Evolutionary conservation across 37 sponge, comb jelly and placozoan species (phyloP).

Genomic region (Mnemiopsis leidyi): DNA sequence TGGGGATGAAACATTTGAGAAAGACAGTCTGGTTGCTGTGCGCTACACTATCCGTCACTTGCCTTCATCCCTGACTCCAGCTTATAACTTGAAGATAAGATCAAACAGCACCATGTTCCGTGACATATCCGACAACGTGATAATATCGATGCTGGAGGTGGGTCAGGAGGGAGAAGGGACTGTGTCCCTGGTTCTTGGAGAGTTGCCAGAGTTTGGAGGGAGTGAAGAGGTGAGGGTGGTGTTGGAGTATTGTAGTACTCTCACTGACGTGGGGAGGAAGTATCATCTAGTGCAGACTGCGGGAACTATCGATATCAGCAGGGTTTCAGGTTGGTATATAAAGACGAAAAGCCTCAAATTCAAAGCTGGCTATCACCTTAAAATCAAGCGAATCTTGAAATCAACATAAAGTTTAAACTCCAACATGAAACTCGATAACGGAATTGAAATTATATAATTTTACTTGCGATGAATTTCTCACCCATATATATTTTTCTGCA

Average conservation of each 20-base stretch:
- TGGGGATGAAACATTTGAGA: background rate
- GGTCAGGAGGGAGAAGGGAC: background rate
- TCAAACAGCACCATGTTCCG: constrained; percentile 25
- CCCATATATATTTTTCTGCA: background rate
- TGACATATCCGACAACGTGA: background rate
- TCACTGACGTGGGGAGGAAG: background rate
- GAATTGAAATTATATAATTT: background rate
- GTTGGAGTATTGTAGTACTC: constrained; percentile 32
- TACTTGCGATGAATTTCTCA: background rate
- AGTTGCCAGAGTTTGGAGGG: constrained; percentile 25
- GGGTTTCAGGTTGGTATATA: background rate
- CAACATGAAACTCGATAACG: too few species aligned
- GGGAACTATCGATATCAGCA: background rate
- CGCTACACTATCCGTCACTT: constrained; percentile 2
- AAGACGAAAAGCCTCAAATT: too few species aligned
- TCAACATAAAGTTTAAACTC: too few species aligned
- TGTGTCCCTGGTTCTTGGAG: background rate
- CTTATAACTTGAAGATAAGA: background rate
- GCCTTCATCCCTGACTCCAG: background rate
- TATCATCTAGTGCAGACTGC: background rate
- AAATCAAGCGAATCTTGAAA: too few species aligned
- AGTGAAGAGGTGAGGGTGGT: background rate
- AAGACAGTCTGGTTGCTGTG: background rate
- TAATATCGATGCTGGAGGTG: background rate
- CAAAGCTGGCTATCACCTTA: too few species aligned